A percentile compares a stretch with the other conserved stretches of the same genome.
These are phyloP conservation scores for Sesamia inferens DNA, from an alignment of 2,888 invertebrate species.

Conservation along the genomic window DNA sequence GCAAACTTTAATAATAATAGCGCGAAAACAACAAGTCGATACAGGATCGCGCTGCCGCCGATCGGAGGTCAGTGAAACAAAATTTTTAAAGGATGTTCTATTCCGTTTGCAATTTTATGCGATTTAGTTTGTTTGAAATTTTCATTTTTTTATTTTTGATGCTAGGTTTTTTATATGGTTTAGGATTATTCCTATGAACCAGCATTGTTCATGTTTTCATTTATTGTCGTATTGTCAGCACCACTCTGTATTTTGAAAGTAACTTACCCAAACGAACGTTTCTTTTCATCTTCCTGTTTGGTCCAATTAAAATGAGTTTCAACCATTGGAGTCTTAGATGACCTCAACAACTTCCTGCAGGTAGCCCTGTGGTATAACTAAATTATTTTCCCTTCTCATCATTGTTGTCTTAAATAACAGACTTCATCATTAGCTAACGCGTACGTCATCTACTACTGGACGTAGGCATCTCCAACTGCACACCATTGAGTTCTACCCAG, in stretches of 20 bases:
- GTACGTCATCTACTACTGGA: background rate
- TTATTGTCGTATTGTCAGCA: no score
- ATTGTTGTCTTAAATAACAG: background rate
- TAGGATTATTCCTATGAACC: no score
- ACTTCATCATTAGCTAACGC: background rate
- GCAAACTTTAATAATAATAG: no score
- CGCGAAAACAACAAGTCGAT: no score
- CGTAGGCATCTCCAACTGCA: background rate
- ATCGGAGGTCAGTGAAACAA: no score
- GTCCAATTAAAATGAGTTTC: conserved; percentile 74
- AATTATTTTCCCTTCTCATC: background rate
- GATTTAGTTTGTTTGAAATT: no score
- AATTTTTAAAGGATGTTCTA: no score
- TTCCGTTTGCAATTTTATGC: no score
- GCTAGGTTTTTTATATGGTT: no score
- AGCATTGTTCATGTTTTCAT: no score
- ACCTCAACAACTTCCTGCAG: conserved; percentile 71
- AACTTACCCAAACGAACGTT: conserved; percentile 61
- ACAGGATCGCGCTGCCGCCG: no score
- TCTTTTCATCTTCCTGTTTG: conserved; percentile 40
- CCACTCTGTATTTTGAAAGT: background rate
- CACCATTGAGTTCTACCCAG: background rate
- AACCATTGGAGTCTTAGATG: conserved; percentile 68
- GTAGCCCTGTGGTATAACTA: conserved; percentile 65
- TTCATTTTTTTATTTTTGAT: no score